A percentile compares a stretch with the other conserved stretches of the same genome.
Evolutionary conservation across 2,113 vertebrate genomes (phyloP).

Genomic region (Alligator sinensis): DNA sequence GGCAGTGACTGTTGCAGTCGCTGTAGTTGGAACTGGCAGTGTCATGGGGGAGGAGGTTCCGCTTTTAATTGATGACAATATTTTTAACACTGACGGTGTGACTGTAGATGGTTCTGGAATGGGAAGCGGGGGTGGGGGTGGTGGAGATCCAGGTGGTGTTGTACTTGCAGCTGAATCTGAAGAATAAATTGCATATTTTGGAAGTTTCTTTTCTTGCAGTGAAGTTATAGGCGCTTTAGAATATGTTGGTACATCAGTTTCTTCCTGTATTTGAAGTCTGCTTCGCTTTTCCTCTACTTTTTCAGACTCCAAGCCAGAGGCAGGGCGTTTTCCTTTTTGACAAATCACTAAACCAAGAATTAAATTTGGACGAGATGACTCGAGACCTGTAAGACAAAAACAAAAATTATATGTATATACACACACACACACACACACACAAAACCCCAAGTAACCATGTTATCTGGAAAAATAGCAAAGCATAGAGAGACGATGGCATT

Average conservation of each 20-base stretch:
- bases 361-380: slow-evolving; percentile 91
- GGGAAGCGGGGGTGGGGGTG: slow-evolving; percentile 76
- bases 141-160: slow-evolving; percentile 85
- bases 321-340: slow-evolving; percentile 89
- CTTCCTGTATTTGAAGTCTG: slow-evolving; percentile 80
- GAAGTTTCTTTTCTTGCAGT: slow-evolving; percentile 81
- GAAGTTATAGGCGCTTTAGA: slow-evolving; percentile 74
- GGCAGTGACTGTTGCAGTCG: slow-evolving; percentile 49
- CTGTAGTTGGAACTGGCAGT: slow-evolving; percentile 1
- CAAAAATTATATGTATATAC: slow-evolving; percentile 28
- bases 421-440: too few relatives aligned
- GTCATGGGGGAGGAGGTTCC: slow-evolving; percentile 25
- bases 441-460: too few relatives aligned
- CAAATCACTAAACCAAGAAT: slow-evolving; percentile 93
- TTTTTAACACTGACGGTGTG: slow-evolving; percentile 73
- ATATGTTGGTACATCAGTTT: slow-evolving; percentile 72
- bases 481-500: background rate
- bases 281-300: slow-evolving; percentile 86
- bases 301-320: slow-evolving; percentile 75
- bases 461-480: too few relatives aligned
- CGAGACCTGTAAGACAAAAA: slow-evolving; percentile 86
- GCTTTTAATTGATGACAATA: slow-evolving; percentile 72
- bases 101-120: slow-evolving; percentile 72
- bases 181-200: slow-evolving; percentile 79
- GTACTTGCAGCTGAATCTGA: slow-evolving; percentile 74